phyloP scores from a whole-genome alignment of 2,888 invertebrate species.

The Hypomecis punctinalis region DNA sequence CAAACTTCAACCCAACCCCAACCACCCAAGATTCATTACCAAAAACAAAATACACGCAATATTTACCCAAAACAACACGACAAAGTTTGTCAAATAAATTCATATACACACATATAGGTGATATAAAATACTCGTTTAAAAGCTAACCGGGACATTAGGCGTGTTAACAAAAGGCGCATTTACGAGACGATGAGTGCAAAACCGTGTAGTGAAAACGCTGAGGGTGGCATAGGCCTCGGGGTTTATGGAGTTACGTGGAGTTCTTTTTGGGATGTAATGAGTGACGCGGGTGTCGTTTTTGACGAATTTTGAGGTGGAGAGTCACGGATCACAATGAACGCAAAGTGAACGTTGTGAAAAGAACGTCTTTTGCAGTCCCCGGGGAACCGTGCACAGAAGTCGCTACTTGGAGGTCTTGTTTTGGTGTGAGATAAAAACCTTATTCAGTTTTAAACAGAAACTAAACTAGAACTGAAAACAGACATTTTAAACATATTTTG shows the following conservation, averaged over 20 bases:
- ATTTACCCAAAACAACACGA: constrained; percentile 11
- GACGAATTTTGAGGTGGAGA: constrained; percentile 16
- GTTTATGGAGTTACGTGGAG: constrained; percentile 40
- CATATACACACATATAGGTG: constrained; percentile 36
- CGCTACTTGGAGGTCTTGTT: background rate
- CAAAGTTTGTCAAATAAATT: constrained; percentile 32
- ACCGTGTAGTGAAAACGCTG: constrained; percentile 45
- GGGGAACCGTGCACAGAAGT: too few species aligned
- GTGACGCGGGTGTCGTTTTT: constrained; percentile 32
- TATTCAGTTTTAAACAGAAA: too few species aligned
- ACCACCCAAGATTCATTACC: background rate
- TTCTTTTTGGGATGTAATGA: constrained; percentile 43
- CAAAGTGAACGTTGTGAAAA: background rate
- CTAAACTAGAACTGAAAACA: too few species aligned
- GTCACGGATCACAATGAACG: constrained; percentile 11
- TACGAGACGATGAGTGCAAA: constrained; percentile 74
- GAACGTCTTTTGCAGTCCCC: too few species aligned
- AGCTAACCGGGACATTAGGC: constrained; percentile 64
- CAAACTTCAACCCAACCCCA: constrained; percentile 1
- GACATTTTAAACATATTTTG: too few species aligned
- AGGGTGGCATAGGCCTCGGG: constrained; percentile 25
- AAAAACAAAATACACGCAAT: background rate
- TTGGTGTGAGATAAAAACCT: too few species aligned
- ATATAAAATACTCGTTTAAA: constrained; percentile 55
- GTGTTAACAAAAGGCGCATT: constrained; percentile 79